Conservation (phyloP, 2,797 vertebrate species). For the Tenualosa ilisha region DNA sequence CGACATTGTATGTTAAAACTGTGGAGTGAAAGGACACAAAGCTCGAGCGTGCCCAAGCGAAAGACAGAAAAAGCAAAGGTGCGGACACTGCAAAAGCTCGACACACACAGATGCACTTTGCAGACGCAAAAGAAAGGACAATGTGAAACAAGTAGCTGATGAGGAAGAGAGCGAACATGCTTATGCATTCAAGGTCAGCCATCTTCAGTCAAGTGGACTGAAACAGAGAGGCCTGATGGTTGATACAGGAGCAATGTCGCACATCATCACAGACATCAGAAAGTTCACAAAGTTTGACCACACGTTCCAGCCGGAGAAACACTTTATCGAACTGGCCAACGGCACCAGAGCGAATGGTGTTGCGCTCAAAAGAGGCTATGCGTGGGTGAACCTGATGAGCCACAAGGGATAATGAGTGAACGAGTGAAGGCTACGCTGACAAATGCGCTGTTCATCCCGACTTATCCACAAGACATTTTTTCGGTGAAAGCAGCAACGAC, state of each 20-base stretch:
- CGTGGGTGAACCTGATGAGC: no score
- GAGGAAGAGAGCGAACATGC: not conserved
- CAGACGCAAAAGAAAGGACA: not conserved
- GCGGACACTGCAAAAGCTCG: not conserved
- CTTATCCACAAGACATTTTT: no score
- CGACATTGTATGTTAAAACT: not conserved
- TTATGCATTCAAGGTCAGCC: not conserved
- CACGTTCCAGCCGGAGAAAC: not conserved
- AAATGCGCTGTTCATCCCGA: no score
- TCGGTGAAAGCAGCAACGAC: no score
- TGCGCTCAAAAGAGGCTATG: not conserved
- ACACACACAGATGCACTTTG: not conserved
- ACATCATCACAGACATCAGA: not conserved
- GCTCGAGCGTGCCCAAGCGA: constrained; percentile 3
- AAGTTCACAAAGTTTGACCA: not conserved
- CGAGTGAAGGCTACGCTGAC: no score
- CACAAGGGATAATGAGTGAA: no score
- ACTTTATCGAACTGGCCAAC: not conserved
- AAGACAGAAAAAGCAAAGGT: not conserved
- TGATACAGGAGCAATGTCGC: not conserved
- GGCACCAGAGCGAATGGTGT: not conserved
- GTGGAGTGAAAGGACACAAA: not conserved
- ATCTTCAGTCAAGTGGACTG: not conserved
- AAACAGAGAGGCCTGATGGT: not conserved
- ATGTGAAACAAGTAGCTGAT: not conserved